phyloP scores from a whole-genome alignment of 2,888 invertebrate genomes.

The Coremacera marginata region DNA sequence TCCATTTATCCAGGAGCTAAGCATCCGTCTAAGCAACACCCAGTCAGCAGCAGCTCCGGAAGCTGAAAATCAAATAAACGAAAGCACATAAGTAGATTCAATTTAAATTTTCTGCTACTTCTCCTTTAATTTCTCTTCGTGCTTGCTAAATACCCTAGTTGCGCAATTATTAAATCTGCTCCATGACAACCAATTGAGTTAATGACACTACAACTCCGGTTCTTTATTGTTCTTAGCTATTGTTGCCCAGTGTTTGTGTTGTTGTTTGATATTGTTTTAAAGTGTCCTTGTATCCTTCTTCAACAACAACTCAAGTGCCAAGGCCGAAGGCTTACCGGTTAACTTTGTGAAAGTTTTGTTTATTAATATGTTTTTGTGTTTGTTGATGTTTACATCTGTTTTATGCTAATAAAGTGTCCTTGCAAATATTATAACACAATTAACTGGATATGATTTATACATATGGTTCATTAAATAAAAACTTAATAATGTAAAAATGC shows the following conservation, averaged over 20 bases:
- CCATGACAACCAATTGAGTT: conserved; percentile 20
- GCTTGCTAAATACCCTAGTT: neutral
- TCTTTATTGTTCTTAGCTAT: neutral
- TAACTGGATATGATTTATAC: too few species aligned
- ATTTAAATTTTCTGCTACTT: neutral
- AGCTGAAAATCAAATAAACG: neutral
- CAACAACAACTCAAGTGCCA: neutral
- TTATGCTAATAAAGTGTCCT: too few species aligned
- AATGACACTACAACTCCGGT: conserved; percentile 1
- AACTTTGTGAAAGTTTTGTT: neutral
- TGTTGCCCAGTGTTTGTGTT: neutral
- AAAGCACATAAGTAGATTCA: neutral
- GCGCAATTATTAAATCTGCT: conserved; percentile 10
- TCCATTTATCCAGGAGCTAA: neutral
- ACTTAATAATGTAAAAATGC: too few species aligned
- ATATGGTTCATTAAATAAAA: too few species aligned
- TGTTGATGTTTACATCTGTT: too few species aligned
- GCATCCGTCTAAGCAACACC: too few species aligned
- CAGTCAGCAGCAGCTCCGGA: neutral
- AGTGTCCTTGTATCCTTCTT: neutral
- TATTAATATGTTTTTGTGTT: too few species aligned
- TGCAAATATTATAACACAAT: too few species aligned
- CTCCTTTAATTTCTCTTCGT: neutral
- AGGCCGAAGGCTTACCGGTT: neutral
- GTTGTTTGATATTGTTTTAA: neutral